Percentiles rank a stretch among this genome's conserved stretches.
phyloP scores from a whole-genome alignment of 2,113 vertebrate species.

The Pipra filicauda region DNA sequence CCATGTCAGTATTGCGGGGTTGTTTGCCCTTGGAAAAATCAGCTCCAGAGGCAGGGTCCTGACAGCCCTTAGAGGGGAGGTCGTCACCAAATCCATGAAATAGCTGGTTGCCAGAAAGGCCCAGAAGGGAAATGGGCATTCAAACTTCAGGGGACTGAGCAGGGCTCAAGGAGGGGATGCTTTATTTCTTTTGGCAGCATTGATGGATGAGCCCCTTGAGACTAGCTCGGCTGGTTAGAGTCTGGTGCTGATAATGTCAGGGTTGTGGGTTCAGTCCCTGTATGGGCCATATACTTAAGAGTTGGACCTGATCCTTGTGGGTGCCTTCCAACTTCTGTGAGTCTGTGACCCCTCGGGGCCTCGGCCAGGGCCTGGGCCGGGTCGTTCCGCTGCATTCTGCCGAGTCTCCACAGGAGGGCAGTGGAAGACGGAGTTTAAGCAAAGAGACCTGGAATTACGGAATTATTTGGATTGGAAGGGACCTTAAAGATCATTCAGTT shows the following conservation, averaged over 20 bases:
- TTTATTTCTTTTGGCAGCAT: neutral
- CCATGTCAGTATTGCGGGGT: rapidly evolving
- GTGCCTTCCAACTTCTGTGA: neutral
- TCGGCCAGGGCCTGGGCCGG: neutral
- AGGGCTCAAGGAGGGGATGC: no score
- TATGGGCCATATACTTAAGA: neutral
- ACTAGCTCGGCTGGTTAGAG: neutral
- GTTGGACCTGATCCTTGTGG: neutral
- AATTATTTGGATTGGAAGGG: neutral
- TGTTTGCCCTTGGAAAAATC: neutral
- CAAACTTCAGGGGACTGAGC: neutral
- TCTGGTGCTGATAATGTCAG: neutral
- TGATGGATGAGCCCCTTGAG: neutral
- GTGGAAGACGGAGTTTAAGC: neutral
- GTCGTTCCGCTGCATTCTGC: neutral
- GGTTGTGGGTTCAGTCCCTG: neutral
- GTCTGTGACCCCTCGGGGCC: neutral
- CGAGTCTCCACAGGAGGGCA: slow-evolving; percentile 38
- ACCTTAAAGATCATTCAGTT: neutral
- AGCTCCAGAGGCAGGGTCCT: neutral
- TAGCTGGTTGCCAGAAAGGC: neutral
- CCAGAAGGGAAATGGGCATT: no score
- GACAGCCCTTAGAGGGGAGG: neutral
- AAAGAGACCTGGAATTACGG: rapidly evolving
- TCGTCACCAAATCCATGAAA: no score